A percentile compares a stretch with the other conserved stretches of the same genome.
These are phyloP conservation scores for Mystacornis crossleyi DNA, from an alignment of 2,113 vertebrate genomes.

Conservation along the genomic window DNA sequence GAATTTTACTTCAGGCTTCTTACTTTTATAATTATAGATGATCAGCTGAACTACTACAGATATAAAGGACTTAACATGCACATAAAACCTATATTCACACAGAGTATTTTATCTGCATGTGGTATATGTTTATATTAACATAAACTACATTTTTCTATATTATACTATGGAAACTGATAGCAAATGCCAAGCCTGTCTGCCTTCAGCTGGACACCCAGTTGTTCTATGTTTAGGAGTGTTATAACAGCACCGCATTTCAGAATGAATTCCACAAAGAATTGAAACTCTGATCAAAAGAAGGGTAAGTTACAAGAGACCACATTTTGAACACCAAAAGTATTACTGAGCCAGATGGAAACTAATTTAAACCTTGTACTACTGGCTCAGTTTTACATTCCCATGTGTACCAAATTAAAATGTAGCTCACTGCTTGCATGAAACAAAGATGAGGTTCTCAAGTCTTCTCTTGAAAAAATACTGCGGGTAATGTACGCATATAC, in stretches of 20 bases:
- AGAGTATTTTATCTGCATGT: neutral
- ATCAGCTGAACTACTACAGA: neutral
- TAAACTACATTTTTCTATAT: neutral
- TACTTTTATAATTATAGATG: neutral
- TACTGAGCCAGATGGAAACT: conserved; percentile 43
- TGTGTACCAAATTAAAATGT: conserved; percentile 18
- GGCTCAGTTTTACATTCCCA: conserved; percentile 11
- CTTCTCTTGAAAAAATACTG: neutral
- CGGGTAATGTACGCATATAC: neutral
- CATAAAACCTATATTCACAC: neutral
- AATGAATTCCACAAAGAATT: neutral
- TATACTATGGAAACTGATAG: neutral
- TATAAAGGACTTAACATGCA: neutral
- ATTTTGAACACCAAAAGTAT: conserved; percentile 9
- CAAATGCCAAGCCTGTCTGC: neutral
- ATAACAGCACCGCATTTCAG: neutral
- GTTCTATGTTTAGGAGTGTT: neutral
- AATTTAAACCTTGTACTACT: conserved; percentile 46
- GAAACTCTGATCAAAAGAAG: conserved; percentile 8
- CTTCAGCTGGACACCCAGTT: neutral
- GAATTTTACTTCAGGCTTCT: neutral
- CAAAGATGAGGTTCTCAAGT: neutral
- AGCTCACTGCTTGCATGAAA: neutral
- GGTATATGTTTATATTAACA: neutral
- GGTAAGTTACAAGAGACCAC: neutral